Base-by-base conservation (phyloP, 2,888 invertebrate species). In the Malachius bipustulatus region DNA sequence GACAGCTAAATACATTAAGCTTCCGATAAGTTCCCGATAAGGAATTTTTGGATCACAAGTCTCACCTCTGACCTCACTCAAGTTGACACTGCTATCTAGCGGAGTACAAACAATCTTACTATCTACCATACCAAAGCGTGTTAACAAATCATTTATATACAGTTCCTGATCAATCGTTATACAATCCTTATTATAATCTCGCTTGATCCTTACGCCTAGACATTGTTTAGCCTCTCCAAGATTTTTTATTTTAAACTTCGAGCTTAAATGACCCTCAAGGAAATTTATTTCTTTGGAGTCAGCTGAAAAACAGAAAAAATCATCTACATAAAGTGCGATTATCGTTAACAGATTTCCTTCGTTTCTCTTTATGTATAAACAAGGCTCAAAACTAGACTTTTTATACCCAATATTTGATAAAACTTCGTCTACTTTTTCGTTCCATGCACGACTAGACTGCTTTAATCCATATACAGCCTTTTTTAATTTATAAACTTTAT, bases 301-400 rank as follows among this genome's bases (percentile, higher is more conserved):
- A 10, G 4, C 24, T n/a, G 37, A 37, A 6, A 36, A 35, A 14
- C 35, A 26, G 16, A 38, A 13, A 16, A 38, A 35, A 35, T 38
- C 38, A 31, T 38, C 35, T 4, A 38, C 38, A 30, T 38, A 39
- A 9, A 39, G 14, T 9, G 39, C 39, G 11, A 36, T 26, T 10
- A 39, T 19, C 9, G 30, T 16, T 29, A 29, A 9, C 11, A 29
- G 29, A 29, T 29, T 31, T 15, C 24, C 8, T 16, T 15, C 8
- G 11, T 38, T 27, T 11, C 32, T 2, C 26, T 38, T 38, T 26
- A 11, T 14, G 30, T 28, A 39, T 14, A 38, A 14, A 32, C 39
- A 39, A 12, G 29, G 36, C 16, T 39, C 36, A 32, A 10, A 26
- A 16, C 24, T 15, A 3, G 38, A 39, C 15, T 36, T 26, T n/a